Percentiles rank a stretch among this genome's conserved stretches.
Conservation (phyloP, 2,797 vertebrate genomes). For the Spizella passerina region DNA sequence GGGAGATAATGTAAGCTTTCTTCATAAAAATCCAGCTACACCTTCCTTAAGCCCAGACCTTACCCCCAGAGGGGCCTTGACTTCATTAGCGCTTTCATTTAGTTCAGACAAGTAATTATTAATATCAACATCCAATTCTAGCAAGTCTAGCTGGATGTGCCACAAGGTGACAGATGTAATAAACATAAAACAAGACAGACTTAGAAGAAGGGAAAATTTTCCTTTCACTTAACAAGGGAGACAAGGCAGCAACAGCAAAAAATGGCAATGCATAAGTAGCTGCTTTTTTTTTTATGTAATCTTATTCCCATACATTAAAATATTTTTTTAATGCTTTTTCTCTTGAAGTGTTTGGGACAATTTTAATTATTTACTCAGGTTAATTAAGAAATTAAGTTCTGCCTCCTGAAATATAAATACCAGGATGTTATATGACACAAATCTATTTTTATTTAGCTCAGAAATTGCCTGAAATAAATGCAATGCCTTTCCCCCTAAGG, state of each 20-base stretch:
- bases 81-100: slow-evolving; percentile 61
- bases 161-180: slow-evolving; percentile 44
- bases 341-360: background rate
- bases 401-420: background rate
- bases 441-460: background rate
- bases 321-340: background rate
- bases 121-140: slow-evolving; percentile 50
- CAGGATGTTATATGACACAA: background rate
- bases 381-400: slow-evolving; percentile 35
- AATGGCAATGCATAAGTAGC: background rate
- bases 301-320: background rate
- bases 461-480: background rate
- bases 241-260: background rate
- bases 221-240: background rate
- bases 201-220: background rate
- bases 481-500: background rate
- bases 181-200: slow-evolving; percentile 2
- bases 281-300: background rate
- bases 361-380: slow-evolving; percentile 48
- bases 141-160: slow-evolving; percentile 16
- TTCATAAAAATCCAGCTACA: background rate
- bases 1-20: background rate
- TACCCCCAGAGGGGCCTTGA: background rate
- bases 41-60: background rate
- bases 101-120: slow-evolving; percentile 55